Base-by-base conservation (phyloP, 2,888 invertebrate species). In the Scaptomyza parva region DNA sequence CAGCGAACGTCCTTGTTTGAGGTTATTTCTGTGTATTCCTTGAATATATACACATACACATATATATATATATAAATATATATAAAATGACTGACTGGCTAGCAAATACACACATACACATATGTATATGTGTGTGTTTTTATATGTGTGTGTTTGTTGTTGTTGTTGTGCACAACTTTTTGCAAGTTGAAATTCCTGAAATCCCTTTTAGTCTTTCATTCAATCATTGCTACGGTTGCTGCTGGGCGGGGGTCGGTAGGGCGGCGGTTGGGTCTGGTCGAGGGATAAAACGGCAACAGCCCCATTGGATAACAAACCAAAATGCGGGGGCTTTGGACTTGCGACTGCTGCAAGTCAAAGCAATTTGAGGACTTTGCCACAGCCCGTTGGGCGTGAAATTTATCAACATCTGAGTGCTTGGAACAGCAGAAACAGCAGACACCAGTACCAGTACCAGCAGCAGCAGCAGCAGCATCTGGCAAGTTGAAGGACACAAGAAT, bases 1-100 rank as follows among this genome's bases (percentile, higher is more conserved):
- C 48, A 76, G 70, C 76, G 78, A 88, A 85, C 86, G 85, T 86
- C 85, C 85, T 86, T 86, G 85, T 88, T 88, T 86, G 88, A 85
- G 85, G 85, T 85, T 85, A 85, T 86, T 77, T 77, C 70, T 78
- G 70, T 86, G 71, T 74, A 73, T 62, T 48, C 43, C 20, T 12
- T 47, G 43, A 61, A 55, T 68, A 53, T 55, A 35, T 20, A 33
- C 26, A 3, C 4, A n/a, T 11, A 20, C 7, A 35, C 22, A 33
- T 7, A 6, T 3, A 14, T 14, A 33, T 18, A 28, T 39, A 30
- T 50, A 51, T 39, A 44, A 26, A 26, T 40, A 33, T 9, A 41
- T 30, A 50, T 54, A 30, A 39, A 60, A 35, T 61, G 60, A 17
- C 60, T 55, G 55, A 22, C 43, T 60, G 45, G 48, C 35, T 11